These are phyloP conservation scores for Strigamia maritima DNA, from an alignment of 2,888 invertebrate genomes.

Conservation along the genomic window DNA sequence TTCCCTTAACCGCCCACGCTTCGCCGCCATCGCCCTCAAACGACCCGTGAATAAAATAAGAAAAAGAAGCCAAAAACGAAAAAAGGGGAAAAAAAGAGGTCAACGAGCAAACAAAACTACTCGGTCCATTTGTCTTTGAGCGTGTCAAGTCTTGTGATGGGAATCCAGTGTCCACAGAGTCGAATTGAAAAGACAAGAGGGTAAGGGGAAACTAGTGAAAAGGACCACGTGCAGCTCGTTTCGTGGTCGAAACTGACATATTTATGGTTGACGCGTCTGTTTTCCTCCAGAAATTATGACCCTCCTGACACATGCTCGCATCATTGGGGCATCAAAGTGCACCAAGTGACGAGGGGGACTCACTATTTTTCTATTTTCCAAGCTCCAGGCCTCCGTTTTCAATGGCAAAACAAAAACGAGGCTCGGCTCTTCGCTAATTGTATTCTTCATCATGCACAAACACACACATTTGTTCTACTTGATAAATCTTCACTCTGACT, in stretches of 20 bases:
- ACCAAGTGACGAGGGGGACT: background rate
- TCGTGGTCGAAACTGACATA: slow-evolving; percentile 13
- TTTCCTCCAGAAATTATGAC: slow-evolving; percentile 31
- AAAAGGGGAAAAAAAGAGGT: background rate
- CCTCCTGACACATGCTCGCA: slow-evolving; percentile 32
- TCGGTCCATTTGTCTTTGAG: background rate
- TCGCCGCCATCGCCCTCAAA: slow-evolving; percentile 20
- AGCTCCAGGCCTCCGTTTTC: background rate
- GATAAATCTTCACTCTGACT: background rate
- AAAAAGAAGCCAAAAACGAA: background rate
- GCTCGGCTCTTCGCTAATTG: slow-evolving; percentile 6
- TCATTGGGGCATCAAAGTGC: slow-evolving; percentile 21
- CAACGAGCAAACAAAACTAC: background rate
- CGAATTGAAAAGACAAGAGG: background rate
- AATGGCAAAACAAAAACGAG: background rate
- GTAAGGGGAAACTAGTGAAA: background rate
- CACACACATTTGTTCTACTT: slow-evolving; percentile 14
- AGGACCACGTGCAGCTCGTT: slow-evolving; percentile 21
- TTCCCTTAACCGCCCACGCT: slow-evolving; percentile 6
- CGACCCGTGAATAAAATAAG: slow-evolving; percentile 9
- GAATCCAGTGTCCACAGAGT: background rate
- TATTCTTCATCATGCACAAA: slow-evolving; percentile 13
- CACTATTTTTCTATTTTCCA: background rate
- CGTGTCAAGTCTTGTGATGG: background rate
- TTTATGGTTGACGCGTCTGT: slow-evolving; percentile 18